These are phyloP conservation scores for Piprites chloris DNA, from an alignment of 2,113 vertebrate genomes.

Conservation along the genomic window DNA sequence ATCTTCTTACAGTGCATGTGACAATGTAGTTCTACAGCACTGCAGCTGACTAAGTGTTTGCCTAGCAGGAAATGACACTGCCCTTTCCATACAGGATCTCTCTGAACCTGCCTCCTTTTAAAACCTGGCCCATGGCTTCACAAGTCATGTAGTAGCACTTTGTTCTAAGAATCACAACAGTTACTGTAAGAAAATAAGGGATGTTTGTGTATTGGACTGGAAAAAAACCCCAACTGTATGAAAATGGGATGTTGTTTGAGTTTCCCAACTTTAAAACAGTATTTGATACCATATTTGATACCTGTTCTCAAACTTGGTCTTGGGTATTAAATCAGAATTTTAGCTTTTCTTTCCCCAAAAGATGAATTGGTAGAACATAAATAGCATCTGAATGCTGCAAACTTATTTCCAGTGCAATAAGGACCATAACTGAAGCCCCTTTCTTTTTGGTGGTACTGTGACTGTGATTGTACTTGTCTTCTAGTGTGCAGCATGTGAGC, in stretches of 20 bases:
- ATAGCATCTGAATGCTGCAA: neutral
- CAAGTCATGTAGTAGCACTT: neutral
- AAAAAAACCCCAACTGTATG: neutral
- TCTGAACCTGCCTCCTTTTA: neutral
- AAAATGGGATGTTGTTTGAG: neutral
- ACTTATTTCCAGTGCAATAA: neutral
- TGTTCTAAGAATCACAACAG: neutral
- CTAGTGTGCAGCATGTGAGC: neutral
- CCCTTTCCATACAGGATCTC: neutral
- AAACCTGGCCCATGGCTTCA: neutral
- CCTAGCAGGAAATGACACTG: neutral
- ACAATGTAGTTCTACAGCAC: neutral
- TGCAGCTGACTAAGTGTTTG: neutral
- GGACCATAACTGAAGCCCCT: neutral
- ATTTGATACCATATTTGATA: neutral
- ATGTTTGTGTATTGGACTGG: neutral
- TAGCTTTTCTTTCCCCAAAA: neutral
- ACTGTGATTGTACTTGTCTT: neutral
- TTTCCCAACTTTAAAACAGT: neutral
- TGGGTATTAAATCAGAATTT: neutral
- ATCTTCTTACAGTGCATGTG: neutral
- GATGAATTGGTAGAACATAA: neutral
- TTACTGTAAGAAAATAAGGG: neutral
- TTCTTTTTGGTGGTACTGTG: neutral
- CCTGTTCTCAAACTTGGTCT: neutral